Evolutionary conservation across 2,113 vertebrate genomes (phyloP).

Genomic region (Spermophilus dauricus): DNA sequence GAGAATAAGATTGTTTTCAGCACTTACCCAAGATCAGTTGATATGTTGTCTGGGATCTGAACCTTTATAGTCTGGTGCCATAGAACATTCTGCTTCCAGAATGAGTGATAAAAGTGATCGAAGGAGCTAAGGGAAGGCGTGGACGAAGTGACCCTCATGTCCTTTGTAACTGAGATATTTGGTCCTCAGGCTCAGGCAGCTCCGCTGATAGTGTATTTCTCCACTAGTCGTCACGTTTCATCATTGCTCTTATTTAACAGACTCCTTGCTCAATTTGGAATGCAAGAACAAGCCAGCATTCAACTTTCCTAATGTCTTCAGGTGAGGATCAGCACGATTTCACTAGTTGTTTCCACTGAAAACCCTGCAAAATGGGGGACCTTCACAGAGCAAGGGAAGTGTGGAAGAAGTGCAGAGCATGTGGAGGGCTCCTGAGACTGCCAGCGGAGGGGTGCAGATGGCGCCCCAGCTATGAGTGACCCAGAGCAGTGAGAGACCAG

Average conservation of each 20-base stretch:
- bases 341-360: not conserved
- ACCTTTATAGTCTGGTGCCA: not conserved
- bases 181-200: not conserved
- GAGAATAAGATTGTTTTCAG: not conserved
- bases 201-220: not conserved
- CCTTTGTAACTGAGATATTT: not conserved
- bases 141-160: not conserved
- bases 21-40: not conserved
- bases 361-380: not conserved
- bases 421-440: rapidly evolving
- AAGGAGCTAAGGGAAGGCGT: no score
- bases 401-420: rapidly evolving
- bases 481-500: rapidly evolving
- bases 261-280: not conserved
- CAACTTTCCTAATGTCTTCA: not conserved
- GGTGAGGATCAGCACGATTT: not conserved
- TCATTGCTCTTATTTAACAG: not conserved
- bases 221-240: not conserved
- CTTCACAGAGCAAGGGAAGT: not conserved
- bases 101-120: not conserved
- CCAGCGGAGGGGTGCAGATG: no score
- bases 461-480: no score
- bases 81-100: not conserved
- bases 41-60: not conserved
- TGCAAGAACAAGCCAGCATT: not conserved